Conservation (phyloP, 2,888 invertebrate species). For the Sminthurinus aureus region DNA sequence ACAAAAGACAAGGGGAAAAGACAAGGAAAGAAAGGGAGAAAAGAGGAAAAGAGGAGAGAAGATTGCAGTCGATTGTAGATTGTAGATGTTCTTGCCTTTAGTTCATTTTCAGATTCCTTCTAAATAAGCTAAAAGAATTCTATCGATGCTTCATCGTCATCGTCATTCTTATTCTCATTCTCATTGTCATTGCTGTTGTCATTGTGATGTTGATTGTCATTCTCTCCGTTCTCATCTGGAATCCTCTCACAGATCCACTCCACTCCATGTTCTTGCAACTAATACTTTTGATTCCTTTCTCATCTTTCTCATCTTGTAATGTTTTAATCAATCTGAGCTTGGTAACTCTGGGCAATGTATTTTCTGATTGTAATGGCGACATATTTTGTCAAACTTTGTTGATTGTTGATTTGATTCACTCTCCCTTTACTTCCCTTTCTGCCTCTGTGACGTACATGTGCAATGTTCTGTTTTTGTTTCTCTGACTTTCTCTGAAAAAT, state of each 20-base stretch:
- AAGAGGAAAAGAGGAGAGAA: background rate
- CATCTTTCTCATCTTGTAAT: background rate
- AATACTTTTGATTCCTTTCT: background rate
- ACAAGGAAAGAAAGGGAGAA: background rate
- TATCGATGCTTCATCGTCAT: conserved; percentile 24
- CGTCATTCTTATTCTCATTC: background rate
- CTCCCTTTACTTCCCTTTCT: background rate
- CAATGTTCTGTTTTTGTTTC: background rate
- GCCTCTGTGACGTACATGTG: background rate
- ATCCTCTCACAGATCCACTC: background rate
- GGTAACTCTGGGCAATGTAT: background rate
- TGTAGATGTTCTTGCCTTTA: background rate
- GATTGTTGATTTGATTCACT: conserved; percentile 15
- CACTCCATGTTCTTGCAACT: background rate
- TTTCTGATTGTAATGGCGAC: conserved; percentile 3
- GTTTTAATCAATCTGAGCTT: conserved; percentile 30
- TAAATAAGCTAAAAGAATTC: conserved; percentile 40
- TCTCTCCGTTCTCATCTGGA: background rate
- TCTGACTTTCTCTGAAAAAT: background rate
- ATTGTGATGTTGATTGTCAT: background rate
- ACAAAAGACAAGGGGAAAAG: background rate
- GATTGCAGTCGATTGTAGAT: background rate
- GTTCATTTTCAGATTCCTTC: conserved; percentile 37
- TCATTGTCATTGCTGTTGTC: background rate
- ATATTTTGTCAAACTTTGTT: conserved; percentile 24